phyloP scores from a whole-genome alignment of 2,113 vertebrate species.

The Nothobranchius furzeri region DNA sequence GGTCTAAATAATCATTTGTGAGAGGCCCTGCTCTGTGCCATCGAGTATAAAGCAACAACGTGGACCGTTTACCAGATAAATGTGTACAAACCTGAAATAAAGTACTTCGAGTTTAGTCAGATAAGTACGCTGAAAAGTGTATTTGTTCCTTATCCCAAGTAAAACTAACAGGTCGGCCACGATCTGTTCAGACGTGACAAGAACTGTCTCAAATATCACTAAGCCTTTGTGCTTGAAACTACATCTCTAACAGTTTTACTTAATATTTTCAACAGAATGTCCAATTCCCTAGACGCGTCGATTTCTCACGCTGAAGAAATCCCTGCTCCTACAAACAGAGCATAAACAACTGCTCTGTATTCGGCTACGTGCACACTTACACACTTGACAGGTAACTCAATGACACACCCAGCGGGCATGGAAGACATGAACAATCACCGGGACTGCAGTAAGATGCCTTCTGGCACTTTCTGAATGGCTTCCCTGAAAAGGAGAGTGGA shows the following conservation, averaged over 20 bases:
- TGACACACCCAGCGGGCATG: constrained; percentile 37
- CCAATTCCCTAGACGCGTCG: neutral
- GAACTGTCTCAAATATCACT: too few species aligned
- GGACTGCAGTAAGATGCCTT: constrained; percentile 48
- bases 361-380: constrained; percentile 3
- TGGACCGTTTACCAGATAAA: constrained; percentile 5
- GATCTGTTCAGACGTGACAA: too few species aligned
- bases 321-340: neutral
- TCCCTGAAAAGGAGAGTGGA: constrained; percentile 51
- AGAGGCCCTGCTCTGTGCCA: too few species aligned
- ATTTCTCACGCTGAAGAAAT: neutral
- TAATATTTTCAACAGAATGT: neutral
- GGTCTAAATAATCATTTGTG: too few species aligned
- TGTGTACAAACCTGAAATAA: neutral
- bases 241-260: too few species aligned
- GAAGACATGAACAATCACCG: constrained; percentile 56
- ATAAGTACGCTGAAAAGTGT: too few species aligned
- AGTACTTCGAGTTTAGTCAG: too few species aligned
- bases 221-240: neutral
- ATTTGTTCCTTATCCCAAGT: too few species aligned
- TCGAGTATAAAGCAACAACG: too few species aligned
- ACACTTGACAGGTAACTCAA: constrained; percentile 25
- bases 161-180: too few species aligned
- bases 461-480: constrained; percentile 60
- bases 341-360: constrained; percentile 6